Evolutionary conservation across 1,140 invertebrate genomes (phyloP), one percentile per base, ranked within the genome.

Genomic region (Bombyx mandarina): DNA sequence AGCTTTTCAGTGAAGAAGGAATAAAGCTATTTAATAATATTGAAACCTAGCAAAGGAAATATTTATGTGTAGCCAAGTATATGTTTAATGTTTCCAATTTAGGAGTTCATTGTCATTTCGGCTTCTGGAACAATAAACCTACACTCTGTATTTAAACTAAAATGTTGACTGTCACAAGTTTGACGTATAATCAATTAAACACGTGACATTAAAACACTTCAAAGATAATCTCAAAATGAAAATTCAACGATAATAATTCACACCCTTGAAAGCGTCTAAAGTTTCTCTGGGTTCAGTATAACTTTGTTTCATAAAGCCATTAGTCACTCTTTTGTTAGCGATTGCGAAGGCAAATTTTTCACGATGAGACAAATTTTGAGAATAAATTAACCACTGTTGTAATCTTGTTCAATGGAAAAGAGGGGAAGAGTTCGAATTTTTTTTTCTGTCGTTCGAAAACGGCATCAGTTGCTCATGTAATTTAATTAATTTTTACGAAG

Each of bases 271-370:
- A 79, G 75, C 79, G 69, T 75, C 71, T 67, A 75, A 82, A 84
- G 75, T 82, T 83, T 71, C 62, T 69, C 61, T 61, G 56, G 67
- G 69, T 77, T 66, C 68, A 63, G 60, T 72, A 75, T 76, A 86
- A 86, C 81, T 86, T 86, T 86, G 80, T 86, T 82, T 82, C 68
- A 82, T 67, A 70, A 72, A 80, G 73, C 71, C 75, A 86, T 84
- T 86, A 80, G 57, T 86, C 82, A 86, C 79, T 78, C 82, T 84
- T 84, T 86, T 86, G 82, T 86, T 78, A 73, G 82, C 81, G 69
- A 82, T 80, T 80, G 77, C 69, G 78, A 81, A 69, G 68, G 73
- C 61, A 76, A 83, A 86, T 86, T 86, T 86, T 86, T 86, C 81
- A 78, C 66, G 78, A 78, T 80, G 81, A 80, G 81, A 86, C 83